Conservation (phyloP, 2,797 vertebrate genomes). For the Cossypha heuglini region DNA sequence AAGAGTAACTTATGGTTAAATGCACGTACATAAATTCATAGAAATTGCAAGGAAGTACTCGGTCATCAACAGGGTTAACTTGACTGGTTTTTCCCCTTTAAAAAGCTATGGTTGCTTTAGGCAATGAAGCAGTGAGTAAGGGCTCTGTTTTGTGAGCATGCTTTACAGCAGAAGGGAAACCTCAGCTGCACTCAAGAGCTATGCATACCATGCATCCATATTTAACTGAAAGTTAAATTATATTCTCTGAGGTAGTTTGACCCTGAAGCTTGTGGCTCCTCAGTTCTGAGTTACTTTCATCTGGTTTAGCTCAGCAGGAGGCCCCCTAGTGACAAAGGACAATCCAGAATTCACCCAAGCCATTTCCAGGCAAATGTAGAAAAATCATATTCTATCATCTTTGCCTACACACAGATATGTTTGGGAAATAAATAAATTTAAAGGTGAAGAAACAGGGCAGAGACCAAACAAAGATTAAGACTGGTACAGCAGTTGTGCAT, state of each 20-base stretch:
- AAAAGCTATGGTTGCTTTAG: background rate
- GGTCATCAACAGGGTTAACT: background rate
- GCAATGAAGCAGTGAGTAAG: background rate
- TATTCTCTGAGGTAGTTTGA: background rate
- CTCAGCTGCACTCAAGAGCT: background rate
- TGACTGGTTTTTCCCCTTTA: background rate
- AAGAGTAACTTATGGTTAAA: background rate
- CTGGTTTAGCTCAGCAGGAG: background rate
- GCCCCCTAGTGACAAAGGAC: background rate
- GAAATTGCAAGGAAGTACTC: background rate
- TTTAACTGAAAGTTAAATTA: background rate
- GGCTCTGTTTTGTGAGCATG: background rate
- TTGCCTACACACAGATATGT: background rate
- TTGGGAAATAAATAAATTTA: background rate
- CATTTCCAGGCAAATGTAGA: background rate
- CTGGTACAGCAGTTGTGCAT: background rate
- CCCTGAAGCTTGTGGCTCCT: background rate
- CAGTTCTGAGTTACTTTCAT: background rate
- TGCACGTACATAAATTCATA: background rate
- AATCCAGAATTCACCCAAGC: background rate
- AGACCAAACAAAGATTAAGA: background rate
- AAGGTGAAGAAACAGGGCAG: background rate
- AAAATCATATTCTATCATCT: background rate
- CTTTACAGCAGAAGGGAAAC: background rate
- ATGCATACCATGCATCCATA: too few relatives aligned